These are phyloP conservation scores for Tetragonisca angustula DNA, from an alignment of 2,888 invertebrate genomes.

Conservation along the genomic window DNA sequence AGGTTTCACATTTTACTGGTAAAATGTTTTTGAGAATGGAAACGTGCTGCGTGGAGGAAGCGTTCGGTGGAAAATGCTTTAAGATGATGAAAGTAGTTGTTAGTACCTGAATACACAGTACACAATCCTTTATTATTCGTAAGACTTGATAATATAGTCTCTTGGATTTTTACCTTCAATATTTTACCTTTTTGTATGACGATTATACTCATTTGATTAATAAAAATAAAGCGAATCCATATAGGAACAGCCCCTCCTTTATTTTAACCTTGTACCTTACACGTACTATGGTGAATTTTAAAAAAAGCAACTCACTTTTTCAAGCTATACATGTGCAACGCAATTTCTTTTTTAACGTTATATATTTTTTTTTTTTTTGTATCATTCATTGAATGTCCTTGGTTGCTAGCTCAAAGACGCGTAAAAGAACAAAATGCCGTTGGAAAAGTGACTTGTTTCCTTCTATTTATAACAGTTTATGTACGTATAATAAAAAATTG, in stretches of 20 bases:
- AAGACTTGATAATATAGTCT: slow-evolving; percentile 60
- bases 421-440: background rate
- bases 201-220: slow-evolving; percentile 59
- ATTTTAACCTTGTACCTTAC: background rate
- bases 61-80: slow-evolving; percentile 63
- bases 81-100: slow-evolving; percentile 66
- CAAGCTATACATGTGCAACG: background rate
- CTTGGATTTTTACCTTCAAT: slow-evolving; percentile 49
- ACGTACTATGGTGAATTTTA: background rate
- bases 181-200: slow-evolving; percentile 62
- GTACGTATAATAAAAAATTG: background rate
- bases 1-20: slow-evolving; percentile 38
- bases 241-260: background rate
- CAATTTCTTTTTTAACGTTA: slow-evolving; percentile 40
- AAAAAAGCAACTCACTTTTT: slow-evolving; percentile 30
- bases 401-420: background rate
- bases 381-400: slow-evolving; percentile 22
- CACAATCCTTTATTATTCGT: slow-evolving; percentile 64
- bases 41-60: background rate
- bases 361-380: slow-evolving; percentile 29
- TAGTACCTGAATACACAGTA: slow-evolving; percentile 78
- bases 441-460: background rate
- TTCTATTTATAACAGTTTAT: background rate
- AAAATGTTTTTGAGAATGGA: slow-evolving; percentile 11
- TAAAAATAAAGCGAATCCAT: slow-evolving; percentile 49